A percentile compares a stretch with the other conserved stretches of the same genome.
phyloP scores from a whole-genome alignment of 2,113 vertebrate species.

The Notarius quadriscutis region DNA sequence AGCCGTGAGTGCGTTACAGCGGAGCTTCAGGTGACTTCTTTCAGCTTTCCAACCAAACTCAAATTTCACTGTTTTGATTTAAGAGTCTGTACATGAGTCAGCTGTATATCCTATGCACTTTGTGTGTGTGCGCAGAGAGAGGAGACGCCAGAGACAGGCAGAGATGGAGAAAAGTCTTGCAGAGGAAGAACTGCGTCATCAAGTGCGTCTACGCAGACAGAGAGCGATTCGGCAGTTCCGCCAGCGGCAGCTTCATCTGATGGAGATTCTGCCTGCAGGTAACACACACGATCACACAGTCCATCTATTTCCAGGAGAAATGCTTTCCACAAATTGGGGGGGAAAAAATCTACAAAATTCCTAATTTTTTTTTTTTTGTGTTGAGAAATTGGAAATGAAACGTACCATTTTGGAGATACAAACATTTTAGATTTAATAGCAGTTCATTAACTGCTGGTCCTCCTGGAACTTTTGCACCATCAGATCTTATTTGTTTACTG shows the following conservation, averaged over 20 bases:
- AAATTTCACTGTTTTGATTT: not conserved
- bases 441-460: not conserved
- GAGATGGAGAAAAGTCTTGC: constrained; percentile 73
- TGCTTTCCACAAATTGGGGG: not conserved
- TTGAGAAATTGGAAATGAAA: not conserved
- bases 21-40: constrained; percentile 83
- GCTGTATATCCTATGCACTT: not conserved
- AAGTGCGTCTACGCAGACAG: constrained; percentile 81
- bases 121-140: constrained; percentile 71
- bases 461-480: no score
- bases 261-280: constrained; percentile 88
- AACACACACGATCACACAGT: constrained; percentile 32
- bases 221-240: constrained; percentile 84
- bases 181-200: constrained; percentile 77
- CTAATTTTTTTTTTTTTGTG: not conserved
- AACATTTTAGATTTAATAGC: not conserved
- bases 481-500: no score
- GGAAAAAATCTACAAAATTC: no score
- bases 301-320: not conserved
- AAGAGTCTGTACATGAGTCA: not conserved
- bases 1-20: constrained; percentile 83
- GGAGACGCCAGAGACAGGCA: constrained; percentile 69
- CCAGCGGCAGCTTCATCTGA: constrained; percentile 80
- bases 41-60: not conserved
- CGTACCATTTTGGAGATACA: not conserved